phyloP scores from a whole-genome alignment of 2,888 invertebrate species.

The Noctua fimbriata region DNA sequence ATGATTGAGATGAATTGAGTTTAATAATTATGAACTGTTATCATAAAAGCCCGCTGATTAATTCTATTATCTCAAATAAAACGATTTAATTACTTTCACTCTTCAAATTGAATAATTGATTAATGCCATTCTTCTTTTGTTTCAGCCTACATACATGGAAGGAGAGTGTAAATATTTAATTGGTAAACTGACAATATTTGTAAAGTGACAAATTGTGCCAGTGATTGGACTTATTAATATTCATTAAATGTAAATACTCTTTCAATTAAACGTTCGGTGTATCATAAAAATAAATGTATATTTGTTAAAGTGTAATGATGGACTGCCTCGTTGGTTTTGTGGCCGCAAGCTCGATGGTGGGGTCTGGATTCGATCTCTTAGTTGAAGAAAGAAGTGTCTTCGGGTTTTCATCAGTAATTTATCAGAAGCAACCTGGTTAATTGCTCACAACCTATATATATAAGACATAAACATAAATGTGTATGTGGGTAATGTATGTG shows the following conservation, averaged over 20 bases:
- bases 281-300: constrained; percentile 6
- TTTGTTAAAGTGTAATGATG: not conserved
- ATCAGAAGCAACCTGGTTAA: not conserved
- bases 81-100: not conserved
- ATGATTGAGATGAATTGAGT: not conserved
- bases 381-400: not conserved
- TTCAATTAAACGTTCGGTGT: constrained; percentile 11
- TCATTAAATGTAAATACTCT: constrained; percentile 11
- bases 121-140: constrained; percentile 64
- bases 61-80: not conserved
- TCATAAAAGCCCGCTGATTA: not conserved
- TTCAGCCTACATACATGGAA: constrained; percentile 85
- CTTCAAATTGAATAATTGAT: not conserved
- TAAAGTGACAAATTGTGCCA: constrained; percentile 9
- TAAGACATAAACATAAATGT: not conserved
- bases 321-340: too few relatives aligned
- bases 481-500: not conserved
- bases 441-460: not conserved
- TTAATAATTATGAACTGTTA: not conserved
- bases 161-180: constrained; percentile 77
- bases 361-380: not conserved
- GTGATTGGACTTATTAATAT: constrained; percentile 13
- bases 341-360: not conserved
- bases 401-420: not conserved
- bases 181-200: constrained; percentile 35